Conservation (phyloP, 1,140 invertebrate genomes). For the Arctopsyche grandis region DNA sequence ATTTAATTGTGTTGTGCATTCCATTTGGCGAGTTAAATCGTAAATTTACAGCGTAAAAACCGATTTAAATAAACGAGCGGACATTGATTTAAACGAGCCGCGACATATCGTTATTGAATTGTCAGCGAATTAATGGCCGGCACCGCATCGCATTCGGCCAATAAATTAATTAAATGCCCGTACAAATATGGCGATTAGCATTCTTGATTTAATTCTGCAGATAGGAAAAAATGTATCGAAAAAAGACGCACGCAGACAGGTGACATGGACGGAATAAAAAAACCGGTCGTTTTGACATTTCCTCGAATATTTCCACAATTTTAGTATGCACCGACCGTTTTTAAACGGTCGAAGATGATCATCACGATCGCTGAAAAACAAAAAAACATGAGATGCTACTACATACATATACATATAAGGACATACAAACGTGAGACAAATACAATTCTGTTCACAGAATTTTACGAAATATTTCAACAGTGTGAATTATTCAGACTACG, state of each 20-base stretch:
- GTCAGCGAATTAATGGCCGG: conserved; percentile 5
- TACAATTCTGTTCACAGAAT: no score
- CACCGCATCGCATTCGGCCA: background rate
- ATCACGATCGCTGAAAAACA: no score
- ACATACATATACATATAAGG: no score
- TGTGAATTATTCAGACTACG: no score
- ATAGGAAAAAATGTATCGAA: background rate
- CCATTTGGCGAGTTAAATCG: no score
- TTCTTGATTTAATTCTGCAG: conserved; percentile 15
- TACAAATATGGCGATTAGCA: conserved; percentile 30
- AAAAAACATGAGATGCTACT: no score
- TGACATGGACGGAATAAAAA: no score
- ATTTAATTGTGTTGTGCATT: background rate
- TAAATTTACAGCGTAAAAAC: no score
- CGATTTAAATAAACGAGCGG: conserved; percentile 12
- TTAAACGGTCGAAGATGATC: no score
- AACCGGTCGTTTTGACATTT: conserved; percentile 22
- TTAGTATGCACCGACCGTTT: background rate
- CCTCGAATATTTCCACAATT: background rate
- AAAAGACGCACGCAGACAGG: no score
- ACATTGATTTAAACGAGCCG: conserved; percentile 21
- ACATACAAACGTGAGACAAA: no score
- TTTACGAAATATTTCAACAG: no score
- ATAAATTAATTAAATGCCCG: conserved; percentile 22
- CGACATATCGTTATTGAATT: conserved; percentile 26